These are phyloP conservation scores for Phrixothrix hirtus DNA, from an alignment of 2,888 invertebrate species.

Conservation along the genomic window DNA sequence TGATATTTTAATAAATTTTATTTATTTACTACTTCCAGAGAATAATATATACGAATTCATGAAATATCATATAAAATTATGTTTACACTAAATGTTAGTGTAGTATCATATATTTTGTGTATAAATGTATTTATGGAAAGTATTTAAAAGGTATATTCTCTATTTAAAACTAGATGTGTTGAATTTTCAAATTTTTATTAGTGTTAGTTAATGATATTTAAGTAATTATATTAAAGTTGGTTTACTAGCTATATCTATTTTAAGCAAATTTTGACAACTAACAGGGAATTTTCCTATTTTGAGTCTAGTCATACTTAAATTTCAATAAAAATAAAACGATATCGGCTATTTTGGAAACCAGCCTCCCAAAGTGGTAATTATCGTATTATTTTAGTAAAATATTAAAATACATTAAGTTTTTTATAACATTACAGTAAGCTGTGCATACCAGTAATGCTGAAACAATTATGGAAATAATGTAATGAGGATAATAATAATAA, in stretches of 20 bases:
- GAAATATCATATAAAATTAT: slow-evolving; percentile 25
- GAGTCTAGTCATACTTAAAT: too few species aligned
- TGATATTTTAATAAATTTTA: slow-evolving; percentile 1
- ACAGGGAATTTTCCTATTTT: too few species aligned
- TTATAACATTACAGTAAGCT: slow-evolving; percentile 5
- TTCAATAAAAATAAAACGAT: too few species aligned
- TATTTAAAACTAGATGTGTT: slow-evolving; percentile 34
- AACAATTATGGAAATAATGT: slow-evolving; percentile 6
- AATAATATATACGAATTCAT: neutral
- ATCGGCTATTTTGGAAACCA: slow-evolving; percentile 49
- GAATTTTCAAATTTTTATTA: slow-evolving; percentile 26
- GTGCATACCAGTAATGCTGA: neutral
- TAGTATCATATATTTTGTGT: slow-evolving; percentile 40
- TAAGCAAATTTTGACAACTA: too few species aligned
- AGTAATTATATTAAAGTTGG: slow-evolving; percentile 5
- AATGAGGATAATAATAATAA: slow-evolving; percentile 4
- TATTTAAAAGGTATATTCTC: slow-evolving; percentile 21
- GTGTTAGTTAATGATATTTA: slow-evolving; percentile 10
- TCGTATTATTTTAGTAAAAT: too few species aligned
- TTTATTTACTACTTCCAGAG: slow-evolving; percentile 5
- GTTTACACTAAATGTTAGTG: slow-evolving; percentile 27
- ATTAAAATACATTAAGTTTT: slow-evolving; percentile 4
- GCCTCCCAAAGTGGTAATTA: slow-evolving; percentile 49
- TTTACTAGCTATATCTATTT: slow-evolving; percentile 1
- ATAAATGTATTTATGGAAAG: slow-evolving; percentile 37